Evolutionary conservation across 2,888 invertebrate genomes (phyloP), one percentile per base, ranked within the genome.

Genomic region (Philhelius pedissequus): DNA sequence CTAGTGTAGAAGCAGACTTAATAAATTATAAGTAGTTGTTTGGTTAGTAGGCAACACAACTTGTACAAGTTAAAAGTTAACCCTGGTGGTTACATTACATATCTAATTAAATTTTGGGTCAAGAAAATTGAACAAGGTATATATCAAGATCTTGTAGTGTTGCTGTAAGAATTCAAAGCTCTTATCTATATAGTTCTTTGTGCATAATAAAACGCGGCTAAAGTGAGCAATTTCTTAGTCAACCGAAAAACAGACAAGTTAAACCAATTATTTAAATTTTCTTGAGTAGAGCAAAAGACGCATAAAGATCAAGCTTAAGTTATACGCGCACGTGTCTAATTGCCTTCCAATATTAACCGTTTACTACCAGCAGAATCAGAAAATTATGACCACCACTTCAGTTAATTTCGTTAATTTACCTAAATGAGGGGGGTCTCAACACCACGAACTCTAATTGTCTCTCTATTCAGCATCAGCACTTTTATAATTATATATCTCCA

Each of bases 391-490:
- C 71, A 52, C 27, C 81, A 70, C 62, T 78, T 54, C 60, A 27
- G 62, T 82, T 62, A 66, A 82, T 78, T 78, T 74, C 54, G 68
- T 52, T 73, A 78, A 64, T 60, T 69, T 73, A 32, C 71, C 52
- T 11, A 56, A 69, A 58, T 43, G 11, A 20, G 25, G 35, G 32
- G 69, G 35, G 18, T n/a, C n/a, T 18, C 4, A 15, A 22, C 35
- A 18, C 18, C 43, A 13, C 7, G 13, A 25, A 5, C 48, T 40
- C 50, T 56, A 73, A 82, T 82, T 78, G 73, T 56, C 73, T 56
- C 73, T 77, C 73, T 66, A 74, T 73, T 78, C 82, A 69, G 73
- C 73, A 77, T 82, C 82, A 82, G 82, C 82, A 82, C 73, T 82
- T 82, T 82, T 78, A 78, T 74, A n/a, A n/a, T n/a, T n/a, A n/a